Evolutionary conservation across 2,888 invertebrate species (phyloP), one percentile per base, ranked within the genome.

Genomic region (Crossocerus cetratus): DNA sequence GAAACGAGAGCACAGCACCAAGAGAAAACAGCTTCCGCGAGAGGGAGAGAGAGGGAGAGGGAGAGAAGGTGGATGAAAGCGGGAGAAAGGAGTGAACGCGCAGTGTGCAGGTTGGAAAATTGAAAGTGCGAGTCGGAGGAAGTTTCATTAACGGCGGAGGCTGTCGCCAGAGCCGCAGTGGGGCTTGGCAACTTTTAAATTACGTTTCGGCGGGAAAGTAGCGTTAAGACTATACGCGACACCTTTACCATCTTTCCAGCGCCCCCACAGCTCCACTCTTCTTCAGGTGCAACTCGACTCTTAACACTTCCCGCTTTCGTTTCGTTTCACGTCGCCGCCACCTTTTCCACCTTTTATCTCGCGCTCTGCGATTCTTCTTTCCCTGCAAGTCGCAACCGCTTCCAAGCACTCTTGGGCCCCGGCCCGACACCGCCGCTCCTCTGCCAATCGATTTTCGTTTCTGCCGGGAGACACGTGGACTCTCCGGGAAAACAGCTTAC

Each of bases 101-200:
- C 54, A 56, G 65, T 62, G 44, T 54, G 78, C 74, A 55, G 76
- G 67, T 60, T 79, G 82, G 83, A 86, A 88, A 87, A 89, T 88
- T 87, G 86, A 88, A 88, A 88, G 86, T 86, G 84, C 80, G 80
- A 84, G 80, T 84, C 80, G 77, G 76, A 76, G 76, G 80, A 85
- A 87, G 88, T 88, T 89, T 89, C 86, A 87, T 88, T 88, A 88
- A 87, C 85, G 83, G 82, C 82, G 71, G 80, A 84, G 84, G 80
- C 80, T 83, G 86, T 84, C 82, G 77, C 76, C 73, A 32, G 32
- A 32, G 32, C 64, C 73, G 70, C 74, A 70, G 75, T 63, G 69
- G 72, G 83, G 82, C 81, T 84, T 83, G 86, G 85, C 83, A 89
- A 89, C 87, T 89, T 89, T 88, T 87, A 89, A 88, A 89, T 89